A percentile compares a stretch with the other conserved stretches of the same genome.
Evolutionary conservation across 2,888 invertebrate species (phyloP).

Genomic region (Drosophila buzzatii): DNA sequence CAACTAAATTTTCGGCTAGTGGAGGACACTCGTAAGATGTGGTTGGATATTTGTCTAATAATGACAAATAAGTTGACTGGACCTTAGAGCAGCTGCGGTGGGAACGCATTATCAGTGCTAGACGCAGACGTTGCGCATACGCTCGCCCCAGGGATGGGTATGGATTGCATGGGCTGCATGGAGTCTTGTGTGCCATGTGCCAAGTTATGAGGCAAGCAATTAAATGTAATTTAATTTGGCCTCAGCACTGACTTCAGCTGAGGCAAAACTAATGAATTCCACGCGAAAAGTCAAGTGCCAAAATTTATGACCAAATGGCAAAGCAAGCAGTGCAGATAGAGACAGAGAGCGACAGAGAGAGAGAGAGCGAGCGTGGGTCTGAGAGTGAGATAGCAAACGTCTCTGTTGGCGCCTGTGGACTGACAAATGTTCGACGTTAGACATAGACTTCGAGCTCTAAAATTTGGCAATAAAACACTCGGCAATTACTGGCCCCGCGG

Average conservation of each 20-base stretch:
- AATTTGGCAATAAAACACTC: conserved; percentile 80
- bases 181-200: conserved; percentile 13
- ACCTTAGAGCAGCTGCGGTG: conserved; percentile 6
- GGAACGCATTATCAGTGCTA: conserved; percentile 44
- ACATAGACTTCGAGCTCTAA: conserved; percentile 71
- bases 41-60: conserved; percentile 65
- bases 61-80: conserved; percentile 63
- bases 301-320: conserved; percentile 67
- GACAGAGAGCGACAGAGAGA: not conserved
- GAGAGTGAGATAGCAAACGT: not conserved
- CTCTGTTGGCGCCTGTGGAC: conserved; percentile 47
- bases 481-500: conserved; percentile 68
- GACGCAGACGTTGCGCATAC: conserved; percentile 36
- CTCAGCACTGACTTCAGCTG: conserved; percentile 51
- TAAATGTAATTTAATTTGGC: conserved; percentile 78
- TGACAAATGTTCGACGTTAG: conserved; percentile 80
- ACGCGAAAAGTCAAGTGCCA: conserved; percentile 75
- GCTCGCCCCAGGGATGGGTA: not conserved
- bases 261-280: conserved; percentile 76
- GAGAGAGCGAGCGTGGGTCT: too few relatives aligned
- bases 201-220: conserved; percentile 72
- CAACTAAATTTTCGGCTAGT: conserved; percentile 47
- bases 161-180: too few relatives aligned
- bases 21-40: conserved; percentile 33
- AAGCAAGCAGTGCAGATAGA: conserved; percentile 4